Base-by-base conservation (phyloP, 2,113 vertebrate genomes). In the Progne subis region DNA sequence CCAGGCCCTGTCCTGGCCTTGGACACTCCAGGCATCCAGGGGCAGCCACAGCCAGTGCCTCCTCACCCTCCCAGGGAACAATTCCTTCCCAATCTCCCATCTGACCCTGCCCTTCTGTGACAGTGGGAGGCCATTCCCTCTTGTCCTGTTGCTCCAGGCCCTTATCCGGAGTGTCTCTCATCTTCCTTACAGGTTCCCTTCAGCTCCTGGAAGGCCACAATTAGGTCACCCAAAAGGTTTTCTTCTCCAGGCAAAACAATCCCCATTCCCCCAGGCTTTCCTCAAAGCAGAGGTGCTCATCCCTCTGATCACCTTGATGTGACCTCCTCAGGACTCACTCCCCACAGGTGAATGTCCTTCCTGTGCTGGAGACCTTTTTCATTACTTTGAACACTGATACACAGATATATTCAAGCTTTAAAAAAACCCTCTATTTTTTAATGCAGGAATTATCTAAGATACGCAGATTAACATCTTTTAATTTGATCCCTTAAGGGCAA, bases 31-130 rank as follows among this genome's bases (percentile, higher is more conserved):
- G 55, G 19, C 24, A 3, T 55, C 34, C 70, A 57, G 63, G 46
- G 39, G 23, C 53, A 82, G 23, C n/a, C 61, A 20, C 18, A 59
- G 59, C 53, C 69, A 29, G 16, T 15, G 28, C 47, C 29, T 76
- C 1, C 4, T 25, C 17, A 18, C 8, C 17, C 25, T 56, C 34
- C 0, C 3, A 89, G 61, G 8, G 7, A 26, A 8, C 1, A 26
- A 43, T 76, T 89, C 2, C 20, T 52, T 55, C 25, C 13, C 47
- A 31, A 1, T 26, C 25, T 2, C 25, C 53, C 41, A 26, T 34
- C 41, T 11, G 15, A 3, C n/a, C 14, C 1, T 76, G 61, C 4
- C n/a, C 20, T 47, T 31, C 19, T 52, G 1, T 69, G 63, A 0
- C 29, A 43, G 25, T 55, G n/a, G 23, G 78, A 55, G 47, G 20